A percentile compares a stretch with the other conserved stretches of the same genome.
phyloP scores from a whole-genome alignment of 2,113 vertebrate species.

The Eira barbara region DNA sequence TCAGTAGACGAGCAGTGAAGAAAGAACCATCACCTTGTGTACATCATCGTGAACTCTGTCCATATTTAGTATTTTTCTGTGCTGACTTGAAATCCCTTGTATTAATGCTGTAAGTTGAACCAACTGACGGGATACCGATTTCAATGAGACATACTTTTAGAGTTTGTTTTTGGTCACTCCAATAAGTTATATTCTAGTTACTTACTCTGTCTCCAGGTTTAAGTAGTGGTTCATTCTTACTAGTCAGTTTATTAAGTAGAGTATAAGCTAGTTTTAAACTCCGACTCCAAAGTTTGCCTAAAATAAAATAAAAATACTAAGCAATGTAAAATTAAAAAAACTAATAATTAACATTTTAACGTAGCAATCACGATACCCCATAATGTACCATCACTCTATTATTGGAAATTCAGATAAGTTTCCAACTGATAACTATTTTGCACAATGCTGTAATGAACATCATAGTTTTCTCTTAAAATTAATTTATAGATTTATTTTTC shows the following conservation, averaged over 20 bases:
- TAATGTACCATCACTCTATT: not conserved
- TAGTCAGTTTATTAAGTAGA: constrained; percentile 94
- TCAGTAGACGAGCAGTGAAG: not conserved
- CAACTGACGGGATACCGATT: not conserved
- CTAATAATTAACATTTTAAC: constrained; percentile 14
- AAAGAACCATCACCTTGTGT: not conserved
- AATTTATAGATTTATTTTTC: not conserved
- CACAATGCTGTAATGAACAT: not conserved
- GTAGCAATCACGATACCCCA: not conserved
- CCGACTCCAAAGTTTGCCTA: constrained; percentile 97
- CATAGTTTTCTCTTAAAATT: not conserved
- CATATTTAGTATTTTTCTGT: not conserved
- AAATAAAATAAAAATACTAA: constrained; percentile 60
- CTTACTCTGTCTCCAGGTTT: constrained; percentile 95
- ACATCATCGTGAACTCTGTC: not conserved
- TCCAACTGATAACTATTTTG: not conserved
- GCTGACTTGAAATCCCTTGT: not conserved
- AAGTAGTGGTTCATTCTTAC: constrained; percentile 92
- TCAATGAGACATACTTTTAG: not conserved
- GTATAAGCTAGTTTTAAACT: constrained; percentile 97
- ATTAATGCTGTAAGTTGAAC: not conserved
- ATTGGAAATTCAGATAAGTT: not conserved
- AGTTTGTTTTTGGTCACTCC: not conserved
- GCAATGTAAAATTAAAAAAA: constrained; percentile 24
- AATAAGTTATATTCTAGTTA: not conserved